Percentiles rank a stretch among this genome's conserved stretches.
These are phyloP conservation scores for Phyto melanocephala DNA, from an alignment of 2,888 invertebrate genomes.

Conservation along the genomic window DNA sequence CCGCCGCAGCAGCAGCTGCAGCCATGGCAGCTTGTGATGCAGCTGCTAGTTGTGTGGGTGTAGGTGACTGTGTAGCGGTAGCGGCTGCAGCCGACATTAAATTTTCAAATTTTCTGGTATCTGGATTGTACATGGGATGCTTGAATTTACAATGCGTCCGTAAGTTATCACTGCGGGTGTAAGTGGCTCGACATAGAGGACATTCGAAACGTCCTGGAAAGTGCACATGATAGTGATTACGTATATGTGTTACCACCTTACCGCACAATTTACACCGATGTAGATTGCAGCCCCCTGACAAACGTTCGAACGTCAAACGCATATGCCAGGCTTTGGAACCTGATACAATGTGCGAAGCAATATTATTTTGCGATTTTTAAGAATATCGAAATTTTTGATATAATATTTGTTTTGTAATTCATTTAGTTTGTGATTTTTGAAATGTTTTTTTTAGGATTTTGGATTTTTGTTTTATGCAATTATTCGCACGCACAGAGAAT, in stretches of 20 bases:
- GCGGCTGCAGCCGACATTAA: constrained; percentile 82
- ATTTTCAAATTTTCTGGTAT: constrained; percentile 92
- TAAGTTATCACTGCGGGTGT: constrained; percentile 95
- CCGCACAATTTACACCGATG: constrained; percentile 96
- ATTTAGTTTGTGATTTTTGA: constrained; percentile 51
- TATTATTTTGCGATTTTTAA: constrained; percentile 40
- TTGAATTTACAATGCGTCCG: constrained; percentile 96
- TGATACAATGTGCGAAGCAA: constrained; percentile 80
- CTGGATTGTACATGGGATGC: constrained; percentile 91
- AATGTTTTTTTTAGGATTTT: constrained; percentile 42
- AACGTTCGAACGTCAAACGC: constrained; percentile 95
- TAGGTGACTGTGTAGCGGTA: constrained; percentile 80
- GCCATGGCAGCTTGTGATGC: constrained; percentile 79
- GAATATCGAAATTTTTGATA: constrained; percentile 48
- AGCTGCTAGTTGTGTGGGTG: constrained; percentile 80
- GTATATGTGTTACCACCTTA: constrained; percentile 96
- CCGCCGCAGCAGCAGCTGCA: constrained; percentile 78
- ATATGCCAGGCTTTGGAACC: constrained; percentile 97
- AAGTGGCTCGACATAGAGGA: constrained; percentile 93
- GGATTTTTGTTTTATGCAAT: constrained; percentile 62
- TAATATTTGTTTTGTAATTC: constrained; percentile 55
- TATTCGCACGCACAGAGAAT: constrained; percentile 76
- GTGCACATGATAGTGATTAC: constrained; percentile 96
- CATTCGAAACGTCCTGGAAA: constrained; percentile 95
- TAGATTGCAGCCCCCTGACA: constrained; percentile 94